Percentiles rank a stretch among this genome's conserved stretches.
Evolutionary conservation across 2,113 vertebrate genomes (phyloP).

Genomic region (Electrona antarctica): DNA sequence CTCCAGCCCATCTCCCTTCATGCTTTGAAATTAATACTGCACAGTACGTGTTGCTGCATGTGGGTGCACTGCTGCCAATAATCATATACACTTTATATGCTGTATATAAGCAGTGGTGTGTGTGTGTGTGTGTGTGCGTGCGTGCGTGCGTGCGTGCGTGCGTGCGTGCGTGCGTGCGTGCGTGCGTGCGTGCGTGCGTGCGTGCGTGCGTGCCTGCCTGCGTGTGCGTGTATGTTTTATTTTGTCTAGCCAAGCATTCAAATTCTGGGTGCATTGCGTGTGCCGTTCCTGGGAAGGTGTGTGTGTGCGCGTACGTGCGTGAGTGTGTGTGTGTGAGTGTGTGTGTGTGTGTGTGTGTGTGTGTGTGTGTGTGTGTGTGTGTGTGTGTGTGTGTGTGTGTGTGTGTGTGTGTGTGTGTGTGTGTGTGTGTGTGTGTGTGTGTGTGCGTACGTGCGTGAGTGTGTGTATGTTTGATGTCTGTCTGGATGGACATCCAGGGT

Average conservation of each 20-base stretch:
- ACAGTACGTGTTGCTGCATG: constrained; percentile 37
- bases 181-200: neutral
- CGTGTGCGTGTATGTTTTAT: neutral
- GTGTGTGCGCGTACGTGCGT: neutral
- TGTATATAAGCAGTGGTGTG: constrained; percentile 1
- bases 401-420: neutral
- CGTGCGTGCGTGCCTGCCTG: neutral
- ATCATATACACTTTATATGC: constrained; percentile 19
- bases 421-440: neutral
- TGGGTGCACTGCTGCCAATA: constrained; percentile 42
- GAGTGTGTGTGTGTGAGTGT: neutral
- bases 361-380: neutral
- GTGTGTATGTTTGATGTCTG: neutral
- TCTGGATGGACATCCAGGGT: neutral
- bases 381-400: neutral
- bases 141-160: neutral
- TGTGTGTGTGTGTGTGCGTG: constrained; percentile 8
- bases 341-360: too few species aligned
- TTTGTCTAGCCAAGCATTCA: neutral
- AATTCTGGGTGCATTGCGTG: too few species aligned
- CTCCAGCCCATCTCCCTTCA: neutral
- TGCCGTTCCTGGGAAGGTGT: constrained; percentile 17
- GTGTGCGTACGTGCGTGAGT: neutral
- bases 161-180: neutral
- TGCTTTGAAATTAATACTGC: constrained; percentile 56